Conservation (phyloP, 2,113 vertebrate species). For the Heptranchias perlo region DNA sequence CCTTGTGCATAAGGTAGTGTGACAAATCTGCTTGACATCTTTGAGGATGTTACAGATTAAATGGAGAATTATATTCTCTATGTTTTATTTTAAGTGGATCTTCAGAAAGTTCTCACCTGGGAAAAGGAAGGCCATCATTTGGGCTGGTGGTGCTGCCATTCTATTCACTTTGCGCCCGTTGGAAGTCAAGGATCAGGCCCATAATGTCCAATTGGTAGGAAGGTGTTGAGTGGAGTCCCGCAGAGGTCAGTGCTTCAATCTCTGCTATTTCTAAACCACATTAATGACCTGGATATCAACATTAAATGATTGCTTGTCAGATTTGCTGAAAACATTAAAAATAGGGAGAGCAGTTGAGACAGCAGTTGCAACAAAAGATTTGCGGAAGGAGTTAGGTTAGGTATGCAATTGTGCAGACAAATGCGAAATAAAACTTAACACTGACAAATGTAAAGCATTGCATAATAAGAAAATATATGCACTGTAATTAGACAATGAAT, state of each 20-base stretch:
- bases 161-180: no score
- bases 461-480: not conserved
- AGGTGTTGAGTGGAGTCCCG: not conserved
- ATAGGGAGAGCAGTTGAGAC: not conserved
- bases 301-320: not conserved
- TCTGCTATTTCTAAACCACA: not conserved
- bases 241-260: not conserved
- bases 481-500: not conserved
- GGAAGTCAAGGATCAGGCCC: no score
- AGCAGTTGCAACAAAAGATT: not conserved
- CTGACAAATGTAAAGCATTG: not conserved
- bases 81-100: no score
- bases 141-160: no score
- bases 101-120: no score
- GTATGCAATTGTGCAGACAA: not conserved
- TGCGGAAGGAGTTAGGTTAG: not conserved
- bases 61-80: no score
- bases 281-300: not conserved
- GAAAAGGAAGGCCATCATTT: no score
- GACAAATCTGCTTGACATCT: no score
- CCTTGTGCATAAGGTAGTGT: no score
- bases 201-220: not conserved
- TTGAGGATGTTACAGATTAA: no score
- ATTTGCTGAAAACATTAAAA: not conserved
- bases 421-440: not conserved